Evolutionary conservation across 2,113 vertebrate species (phyloP).

Genomic region (Myanophis thanlyinensis): DNA sequence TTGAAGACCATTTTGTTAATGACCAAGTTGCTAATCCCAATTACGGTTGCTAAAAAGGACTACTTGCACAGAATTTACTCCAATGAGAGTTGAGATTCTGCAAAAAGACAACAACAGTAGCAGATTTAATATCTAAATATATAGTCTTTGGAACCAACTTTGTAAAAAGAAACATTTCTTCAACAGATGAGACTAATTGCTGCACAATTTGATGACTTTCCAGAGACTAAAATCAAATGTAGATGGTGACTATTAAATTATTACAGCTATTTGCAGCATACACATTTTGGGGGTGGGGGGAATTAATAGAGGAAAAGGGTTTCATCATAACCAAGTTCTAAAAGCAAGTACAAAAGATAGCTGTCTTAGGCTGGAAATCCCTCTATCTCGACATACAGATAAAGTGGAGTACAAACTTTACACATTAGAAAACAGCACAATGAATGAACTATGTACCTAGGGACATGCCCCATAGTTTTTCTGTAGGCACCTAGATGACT

Average conservation of each 20-base stretch:
- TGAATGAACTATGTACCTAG: slow-evolving; percentile 29
- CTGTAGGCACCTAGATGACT: slow-evolving; percentile 23
- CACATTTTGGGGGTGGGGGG: neutral
- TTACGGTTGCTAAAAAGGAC: neutral
- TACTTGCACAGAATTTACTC: neutral
- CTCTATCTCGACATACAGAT: slow-evolving; percentile 23
- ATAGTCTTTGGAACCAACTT: neutral
- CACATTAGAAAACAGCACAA: slow-evolving; percentile 51
- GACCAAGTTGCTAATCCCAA: neutral
- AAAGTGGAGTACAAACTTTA: slow-evolving; percentile 52
- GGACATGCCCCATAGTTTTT: slow-evolving; percentile 30
- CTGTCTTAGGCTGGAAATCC: slow-evolving; percentile 18
- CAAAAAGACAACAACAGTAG: neutral
- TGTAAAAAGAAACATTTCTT: neutral
- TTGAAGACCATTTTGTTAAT: neutral
- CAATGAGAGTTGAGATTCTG: neutral
- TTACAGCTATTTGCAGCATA: neutral
- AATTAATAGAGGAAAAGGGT: neutral
- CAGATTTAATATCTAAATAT: neutral
- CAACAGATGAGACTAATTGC: neutral
- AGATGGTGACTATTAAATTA: neutral
- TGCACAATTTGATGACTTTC: neutral
- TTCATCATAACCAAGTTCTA: neutral
- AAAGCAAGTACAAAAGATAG: slow-evolving; percentile 7
- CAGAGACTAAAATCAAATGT: neutral